Base-by-base conservation (phyloP, 2,797 vertebrate genomes). In the Sternotherus odoratus region DNA sequence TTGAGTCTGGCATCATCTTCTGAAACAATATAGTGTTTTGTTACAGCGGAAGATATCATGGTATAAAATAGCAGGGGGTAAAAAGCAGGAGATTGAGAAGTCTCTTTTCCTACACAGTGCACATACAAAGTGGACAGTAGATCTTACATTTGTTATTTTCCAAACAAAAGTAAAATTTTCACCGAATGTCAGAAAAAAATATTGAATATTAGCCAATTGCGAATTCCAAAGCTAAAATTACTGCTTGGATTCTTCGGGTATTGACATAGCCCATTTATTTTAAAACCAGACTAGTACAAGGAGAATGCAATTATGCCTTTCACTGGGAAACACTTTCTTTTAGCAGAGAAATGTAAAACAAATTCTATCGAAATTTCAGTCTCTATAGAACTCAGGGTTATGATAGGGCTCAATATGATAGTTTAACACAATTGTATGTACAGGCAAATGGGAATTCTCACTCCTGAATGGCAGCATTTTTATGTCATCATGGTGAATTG, bases 221-320 rank as follows among this genome's bases (percentile, higher is more conserved):
- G 3, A 78, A 8, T 91, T 92, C 93, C 86, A n/a, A 72, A 89
- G 79, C 94, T 90, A 69, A 87, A 81, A 94, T 96, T 88, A 85
- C 66, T 66, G 86, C 90, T 79, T 17, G 54, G 6, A 0, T 49
- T 87, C 88, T 87, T 87, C 57, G 53, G 87, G 57, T 77, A 8
- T 1, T 3, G 86, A 89, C 84, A 48, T 30, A 43, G 72, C 43
- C 28, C 43, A 43, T 1, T 36, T 33, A 69, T 90, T 94, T 92
- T 95, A 88, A 94, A 95, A 91, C 46, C 83, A 82, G 77, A 43
- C 50, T 74, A 36, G 89, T 79, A 90, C 23, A 1, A 39, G 1
- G 87, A 87, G 91, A 88, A 0, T 4, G 86, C 94, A 88, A 82
- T 80, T 86, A 48, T 82, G 86, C 79, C 88, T 95, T 94, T 85